Evolutionary conservation across 2,888 invertebrate species (phyloP).

Genomic region (Idaea aversata): DNA sequence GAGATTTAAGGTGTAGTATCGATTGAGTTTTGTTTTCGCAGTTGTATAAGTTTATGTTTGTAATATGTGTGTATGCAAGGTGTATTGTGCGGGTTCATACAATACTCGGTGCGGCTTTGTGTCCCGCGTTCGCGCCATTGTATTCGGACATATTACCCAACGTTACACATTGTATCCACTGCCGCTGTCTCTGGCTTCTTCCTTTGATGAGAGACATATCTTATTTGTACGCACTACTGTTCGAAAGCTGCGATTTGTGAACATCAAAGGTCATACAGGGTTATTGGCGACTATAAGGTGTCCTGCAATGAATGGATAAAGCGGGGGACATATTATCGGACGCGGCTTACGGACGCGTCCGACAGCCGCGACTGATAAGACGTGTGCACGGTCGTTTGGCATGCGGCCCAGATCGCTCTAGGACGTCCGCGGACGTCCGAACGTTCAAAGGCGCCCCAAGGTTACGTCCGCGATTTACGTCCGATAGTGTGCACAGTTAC

Average conservation of each 20-base stretch:
- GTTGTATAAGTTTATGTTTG: conserved; percentile 37
- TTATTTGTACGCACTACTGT: conserved; percentile 53
- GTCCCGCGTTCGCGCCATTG: conserved; percentile 71
- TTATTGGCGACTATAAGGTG: background rate
- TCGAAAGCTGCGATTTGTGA: conserved; percentile 12
- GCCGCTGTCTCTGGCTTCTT: conserved; percentile 65
- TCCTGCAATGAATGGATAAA: no score
- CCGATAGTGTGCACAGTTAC: no score
- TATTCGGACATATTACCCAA: conserved; percentile 76
- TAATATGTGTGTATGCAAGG: conserved; percentile 67
- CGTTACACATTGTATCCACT: conserved; percentile 73
- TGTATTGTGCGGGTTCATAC: conserved; percentile 75
- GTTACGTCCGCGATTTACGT: no score
- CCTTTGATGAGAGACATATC: conserved; percentile 67
- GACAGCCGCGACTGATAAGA: no score
- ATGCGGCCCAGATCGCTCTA: no score
- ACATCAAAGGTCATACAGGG: background rate
- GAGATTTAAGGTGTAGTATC: conserved; percentile 45
- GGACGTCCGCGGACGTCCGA: no score
- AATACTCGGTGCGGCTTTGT: conserved; percentile 74
- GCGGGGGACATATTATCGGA: no score
- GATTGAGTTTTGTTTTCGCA: conserved; percentile 48
- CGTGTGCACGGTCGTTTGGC: no score
- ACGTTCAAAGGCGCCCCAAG: no score
- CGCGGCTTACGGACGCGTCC: no score